A percentile compares a stretch with the other conserved stretches of the same genome.
Conservation (phyloP, 2,888 invertebrate genomes). For the Labia minor region DNA sequence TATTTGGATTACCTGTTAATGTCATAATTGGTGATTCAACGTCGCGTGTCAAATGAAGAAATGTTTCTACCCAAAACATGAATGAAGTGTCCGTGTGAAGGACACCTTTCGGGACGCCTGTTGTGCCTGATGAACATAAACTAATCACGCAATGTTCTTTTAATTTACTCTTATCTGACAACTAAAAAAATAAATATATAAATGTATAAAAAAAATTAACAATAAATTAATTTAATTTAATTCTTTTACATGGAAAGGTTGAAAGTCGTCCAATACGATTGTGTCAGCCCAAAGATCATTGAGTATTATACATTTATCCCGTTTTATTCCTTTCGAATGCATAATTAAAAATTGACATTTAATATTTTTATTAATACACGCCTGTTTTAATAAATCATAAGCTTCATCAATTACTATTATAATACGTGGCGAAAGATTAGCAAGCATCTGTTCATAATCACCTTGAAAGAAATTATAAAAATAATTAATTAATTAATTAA, state of each 20-base stretch:
- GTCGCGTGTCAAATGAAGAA: too few species aligned
- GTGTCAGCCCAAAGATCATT: neutral
- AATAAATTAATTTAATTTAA: too few species aligned
- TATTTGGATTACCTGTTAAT: too few species aligned
- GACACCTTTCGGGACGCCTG: too few species aligned
- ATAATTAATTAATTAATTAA: neutral
- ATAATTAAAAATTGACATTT: neutral
- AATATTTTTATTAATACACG: neutral
- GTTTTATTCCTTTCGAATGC: neutral
- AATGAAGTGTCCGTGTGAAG: too few species aligned
- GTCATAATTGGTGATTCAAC: too few species aligned
- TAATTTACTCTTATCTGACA: too few species aligned
- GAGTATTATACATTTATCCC: neutral
- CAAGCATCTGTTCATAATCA: neutral
- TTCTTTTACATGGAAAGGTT: neutral
- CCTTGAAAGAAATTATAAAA: neutral
- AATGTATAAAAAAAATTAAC: too few species aligned
- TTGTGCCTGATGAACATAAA: too few species aligned
- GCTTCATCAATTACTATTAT: neutral
- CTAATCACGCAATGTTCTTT: too few species aligned
- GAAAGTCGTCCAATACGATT: neutral
- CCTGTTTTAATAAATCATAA: neutral
- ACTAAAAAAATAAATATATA: too few species aligned
- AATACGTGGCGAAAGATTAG: neutral
- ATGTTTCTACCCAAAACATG: too few species aligned